Conservation (phyloP, 2,797 vertebrate genomes). For the Nasua narica region DNA sequence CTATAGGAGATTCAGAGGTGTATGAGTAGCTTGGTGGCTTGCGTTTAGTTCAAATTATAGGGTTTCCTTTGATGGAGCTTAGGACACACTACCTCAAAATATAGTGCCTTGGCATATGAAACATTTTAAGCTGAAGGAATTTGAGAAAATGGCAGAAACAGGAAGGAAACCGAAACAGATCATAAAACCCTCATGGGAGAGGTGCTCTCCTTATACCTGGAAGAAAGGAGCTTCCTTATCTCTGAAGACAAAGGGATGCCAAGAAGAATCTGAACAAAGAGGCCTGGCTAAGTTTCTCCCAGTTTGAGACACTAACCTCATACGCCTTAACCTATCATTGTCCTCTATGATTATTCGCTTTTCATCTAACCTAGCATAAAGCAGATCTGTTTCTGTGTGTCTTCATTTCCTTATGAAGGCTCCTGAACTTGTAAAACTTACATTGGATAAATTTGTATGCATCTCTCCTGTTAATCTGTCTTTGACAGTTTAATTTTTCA, state of each 20-base stretch:
- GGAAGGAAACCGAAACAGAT: not conserved
- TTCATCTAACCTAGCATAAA: not conserved
- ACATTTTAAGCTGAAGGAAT: not conserved
- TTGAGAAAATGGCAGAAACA: not conserved
- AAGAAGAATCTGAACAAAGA: not conserved
- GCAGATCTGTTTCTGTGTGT: not conserved
- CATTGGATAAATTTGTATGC: not conserved
- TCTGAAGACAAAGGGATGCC: not conserved
- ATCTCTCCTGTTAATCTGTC: not conserved
- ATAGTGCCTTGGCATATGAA: not conserved
- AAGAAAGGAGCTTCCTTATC: not conserved
- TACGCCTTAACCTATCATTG: not conserved
- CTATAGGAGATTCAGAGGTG: not conserved
- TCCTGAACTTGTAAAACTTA: not conserved
- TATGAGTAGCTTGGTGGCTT: not conserved
- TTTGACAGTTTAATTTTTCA: not conserved
- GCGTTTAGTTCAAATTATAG: not conserved
- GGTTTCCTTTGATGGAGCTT: not conserved
- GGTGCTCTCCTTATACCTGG: not conserved
- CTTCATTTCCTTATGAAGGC: not conserved
- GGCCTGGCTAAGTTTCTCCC: not conserved
- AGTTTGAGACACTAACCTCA: not conserved
- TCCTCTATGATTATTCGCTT: not conserved
- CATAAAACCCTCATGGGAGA: not conserved
- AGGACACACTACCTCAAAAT: not conserved